A percentile compares a stretch with the other conserved stretches of the same genome.
Conservation (phyloP, 2,113 vertebrate genomes). For the Tinamus guttatus region DNA sequence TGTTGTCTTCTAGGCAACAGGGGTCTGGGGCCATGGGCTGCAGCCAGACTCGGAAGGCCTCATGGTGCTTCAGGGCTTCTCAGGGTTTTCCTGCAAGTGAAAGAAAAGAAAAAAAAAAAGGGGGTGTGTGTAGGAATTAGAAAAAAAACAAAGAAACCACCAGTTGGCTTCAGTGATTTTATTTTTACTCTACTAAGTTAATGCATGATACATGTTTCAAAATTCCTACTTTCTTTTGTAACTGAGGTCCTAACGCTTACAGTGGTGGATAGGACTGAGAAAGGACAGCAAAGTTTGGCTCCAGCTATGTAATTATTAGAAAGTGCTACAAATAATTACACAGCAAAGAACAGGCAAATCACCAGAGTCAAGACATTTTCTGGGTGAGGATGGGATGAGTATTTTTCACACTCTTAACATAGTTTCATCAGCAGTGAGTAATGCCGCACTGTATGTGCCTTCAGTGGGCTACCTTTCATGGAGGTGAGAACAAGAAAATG, state of each 20-base stretch:
- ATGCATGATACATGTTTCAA: neutral
- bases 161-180: neutral
- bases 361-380: neutral
- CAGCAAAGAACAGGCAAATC: neutral
- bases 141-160: neutral
- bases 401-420: conserved; percentile 40
- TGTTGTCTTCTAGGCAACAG: neutral
- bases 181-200: neutral
- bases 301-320: neutral
- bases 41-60: neutral
- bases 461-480: conserved; percentile 13
- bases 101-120: too few species aligned
- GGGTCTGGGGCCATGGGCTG: neutral
- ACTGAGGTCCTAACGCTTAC: neutral
- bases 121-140: too few species aligned
- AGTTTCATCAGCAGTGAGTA: conserved; percentile 52
- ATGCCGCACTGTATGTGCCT: neutral
- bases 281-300: neutral
- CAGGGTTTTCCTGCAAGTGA: neutral
- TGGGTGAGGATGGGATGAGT: conserved; percentile 8
- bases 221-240: neutral
- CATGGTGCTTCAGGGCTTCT: neutral
- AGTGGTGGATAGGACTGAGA: neutral
- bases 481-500: conserved; percentile 12
- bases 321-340: neutral